Evolutionary conservation across 2,113 vertebrate genomes (phyloP).

Genomic region (Tichodroma muraria): DNA sequence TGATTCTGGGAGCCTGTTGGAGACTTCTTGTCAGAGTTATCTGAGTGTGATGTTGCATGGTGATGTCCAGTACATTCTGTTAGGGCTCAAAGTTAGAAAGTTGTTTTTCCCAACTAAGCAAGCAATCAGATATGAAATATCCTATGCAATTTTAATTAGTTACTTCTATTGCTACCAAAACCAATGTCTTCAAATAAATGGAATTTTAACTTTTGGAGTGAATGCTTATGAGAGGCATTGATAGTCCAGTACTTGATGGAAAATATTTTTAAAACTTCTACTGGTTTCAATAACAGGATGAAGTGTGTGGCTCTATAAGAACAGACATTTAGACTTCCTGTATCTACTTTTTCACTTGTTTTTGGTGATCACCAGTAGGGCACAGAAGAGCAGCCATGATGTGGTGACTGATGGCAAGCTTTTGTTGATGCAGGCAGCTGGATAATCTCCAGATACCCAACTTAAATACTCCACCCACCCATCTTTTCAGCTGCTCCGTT

Average conservation of each 20-base stretch:
- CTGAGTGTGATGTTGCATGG: not conserved
- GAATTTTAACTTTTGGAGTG: not conserved
- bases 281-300: not conserved
- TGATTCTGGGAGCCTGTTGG: not conserved
- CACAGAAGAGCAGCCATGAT: not conserved
- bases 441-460: not conserved
- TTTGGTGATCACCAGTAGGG: not conserved
- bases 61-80: not conserved
- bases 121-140: not conserved
- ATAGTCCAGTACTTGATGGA: not conserved
- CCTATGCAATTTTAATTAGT: not conserved
- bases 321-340: not conserved
- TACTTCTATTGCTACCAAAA: not conserved
- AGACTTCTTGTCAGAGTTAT: not conserved
- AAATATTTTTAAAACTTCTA: not conserved
- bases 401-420: accelerated
- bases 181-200: not conserved
- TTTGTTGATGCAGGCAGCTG: not conserved
- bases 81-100: not conserved
- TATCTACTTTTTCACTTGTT: not conserved
- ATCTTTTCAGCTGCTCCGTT: not conserved
- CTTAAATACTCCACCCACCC: not conserved
- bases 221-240: not conserved
- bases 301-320: not conserved
- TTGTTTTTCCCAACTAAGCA: not conserved